phyloP scores from a whole-genome alignment of 2,888 invertebrate species.

The Elmis aenea region DNA sequence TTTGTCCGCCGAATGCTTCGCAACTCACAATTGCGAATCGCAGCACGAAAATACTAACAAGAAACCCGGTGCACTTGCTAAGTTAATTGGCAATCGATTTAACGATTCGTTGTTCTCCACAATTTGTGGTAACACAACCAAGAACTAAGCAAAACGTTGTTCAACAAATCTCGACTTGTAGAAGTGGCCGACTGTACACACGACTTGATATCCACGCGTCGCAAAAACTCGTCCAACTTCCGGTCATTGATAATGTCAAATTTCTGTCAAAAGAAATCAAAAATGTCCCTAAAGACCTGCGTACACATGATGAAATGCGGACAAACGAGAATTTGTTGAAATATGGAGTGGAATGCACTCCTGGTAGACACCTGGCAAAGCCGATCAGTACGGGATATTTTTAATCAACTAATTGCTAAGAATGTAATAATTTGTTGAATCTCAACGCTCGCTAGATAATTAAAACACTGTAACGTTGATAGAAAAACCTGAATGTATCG shows the following conservation, averaged over 20 bases:
- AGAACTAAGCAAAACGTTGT: background rate
- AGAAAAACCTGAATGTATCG: too few relatives aligned
- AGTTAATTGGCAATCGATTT: constrained; percentile 24
- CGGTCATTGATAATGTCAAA: constrained; percentile 27
- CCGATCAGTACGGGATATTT: constrained; percentile 9
- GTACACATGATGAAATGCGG: constrained; percentile 23
- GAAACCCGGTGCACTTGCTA: constrained; percentile 11
- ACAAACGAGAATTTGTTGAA: constrained; percentile 5
- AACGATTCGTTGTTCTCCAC: constrained; percentile 11
- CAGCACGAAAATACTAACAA: background rate
- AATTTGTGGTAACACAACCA: constrained; percentile 1
- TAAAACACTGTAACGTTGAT: too few relatives aligned
- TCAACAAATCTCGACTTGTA: constrained; percentile 3
- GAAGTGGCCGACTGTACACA: background rate
- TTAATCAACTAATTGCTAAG: constrained; percentile 16
- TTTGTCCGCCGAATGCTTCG: too few relatives aligned
- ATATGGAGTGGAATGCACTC: constrained; percentile 11
- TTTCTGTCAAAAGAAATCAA: constrained; percentile 22
- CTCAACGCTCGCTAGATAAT: too few relatives aligned
- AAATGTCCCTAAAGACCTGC: constrained; percentile 14
- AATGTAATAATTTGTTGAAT: constrained; percentile 10
- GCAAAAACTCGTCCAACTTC: constrained; percentile 25
- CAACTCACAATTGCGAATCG: too few relatives aligned
- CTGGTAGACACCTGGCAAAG: constrained; percentile 14
- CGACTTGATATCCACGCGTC: constrained; percentile 13